Percentiles rank a stretch among this genome's conserved stretches.
These are phyloP conservation scores for Rana temporaria DNA, from an alignment of 2,113 vertebrate genomes.

Conservation along the genomic window DNA sequence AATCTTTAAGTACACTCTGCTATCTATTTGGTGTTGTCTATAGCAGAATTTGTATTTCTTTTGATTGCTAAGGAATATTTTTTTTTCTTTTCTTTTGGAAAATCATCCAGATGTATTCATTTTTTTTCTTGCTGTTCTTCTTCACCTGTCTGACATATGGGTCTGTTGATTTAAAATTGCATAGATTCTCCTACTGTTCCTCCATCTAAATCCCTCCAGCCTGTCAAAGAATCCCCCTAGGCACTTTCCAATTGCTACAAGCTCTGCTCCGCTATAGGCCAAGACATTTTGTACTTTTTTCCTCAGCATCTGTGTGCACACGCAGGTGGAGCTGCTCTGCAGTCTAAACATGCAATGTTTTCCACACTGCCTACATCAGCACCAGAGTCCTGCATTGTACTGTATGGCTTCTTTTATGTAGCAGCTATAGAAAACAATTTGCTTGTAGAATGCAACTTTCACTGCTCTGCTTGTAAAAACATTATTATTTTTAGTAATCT, in stretches of 20 bases:
- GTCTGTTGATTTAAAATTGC: conserved; percentile 40
- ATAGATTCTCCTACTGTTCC: conserved; percentile 48
- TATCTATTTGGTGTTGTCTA: no score
- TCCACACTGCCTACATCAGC: background rate
- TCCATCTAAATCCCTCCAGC: conserved; percentile 47
- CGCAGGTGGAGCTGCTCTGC: conserved; percentile 4
- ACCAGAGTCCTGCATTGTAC: background rate
- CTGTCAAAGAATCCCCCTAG: conserved; percentile 44
- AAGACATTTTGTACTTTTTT: conserved; percentile 22
- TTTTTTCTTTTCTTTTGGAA: conserved; percentile 13
- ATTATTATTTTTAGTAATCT: no score
- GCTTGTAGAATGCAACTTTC: no score
- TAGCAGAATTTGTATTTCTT: background rate
- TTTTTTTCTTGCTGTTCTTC: conserved; percentile 15
- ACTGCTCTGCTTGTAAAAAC: no score
- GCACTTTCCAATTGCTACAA: conserved; percentile 35
- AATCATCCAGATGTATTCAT: conserved; percentile 25
- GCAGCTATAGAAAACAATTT: background rate
- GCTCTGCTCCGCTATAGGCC: conserved; percentile 13
- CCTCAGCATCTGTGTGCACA: background rate
- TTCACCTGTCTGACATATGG: conserved; percentile 39
- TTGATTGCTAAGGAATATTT: background rate
- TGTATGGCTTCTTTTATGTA: background rate
- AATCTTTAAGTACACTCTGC: no score
- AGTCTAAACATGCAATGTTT: background rate